A percentile compares a stretch with the other conserved stretches of the same genome.
Evolutionary conservation across 2,797 vertebrate genomes (phyloP).

Genomic region (Natrix natrix): DNA sequence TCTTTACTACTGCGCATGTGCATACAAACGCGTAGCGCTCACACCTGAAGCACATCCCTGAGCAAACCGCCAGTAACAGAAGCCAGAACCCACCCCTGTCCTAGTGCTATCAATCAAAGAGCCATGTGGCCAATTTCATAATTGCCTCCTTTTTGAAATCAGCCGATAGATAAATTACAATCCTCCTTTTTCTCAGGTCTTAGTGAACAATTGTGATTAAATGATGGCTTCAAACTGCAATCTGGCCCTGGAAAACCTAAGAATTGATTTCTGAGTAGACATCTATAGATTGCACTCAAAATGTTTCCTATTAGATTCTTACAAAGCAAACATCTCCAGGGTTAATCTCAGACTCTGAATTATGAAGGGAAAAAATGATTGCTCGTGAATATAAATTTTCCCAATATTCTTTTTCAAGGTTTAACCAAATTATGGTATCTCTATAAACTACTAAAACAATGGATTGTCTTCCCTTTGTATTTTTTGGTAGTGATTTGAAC

Average conservation of each 20-base stretch:
- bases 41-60: no score
- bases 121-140: neutral
- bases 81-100: no score
- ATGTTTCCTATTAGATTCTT: constrained; percentile 1
- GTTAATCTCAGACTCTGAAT: neutral
- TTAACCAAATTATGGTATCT: neutral
- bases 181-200: constrained; percentile 1
- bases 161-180: constrained; percentile 30
- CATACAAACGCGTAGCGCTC: no score
- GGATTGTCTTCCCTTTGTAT: neutral
- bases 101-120: neutral
- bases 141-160: neutral
- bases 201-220: neutral
- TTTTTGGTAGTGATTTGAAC: neutral
- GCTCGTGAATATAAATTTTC: neutral
- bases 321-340: constrained; percentile 21
- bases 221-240: neutral
- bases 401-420: neutral
- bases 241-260: neutral
- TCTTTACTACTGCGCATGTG: no score
- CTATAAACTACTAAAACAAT: neutral
- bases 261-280: constrained; percentile 11
- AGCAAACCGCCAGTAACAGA: no score
- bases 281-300: neutral
- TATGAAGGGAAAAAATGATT: neutral